A percentile compares a stretch with the other conserved stretches of the same genome.
phyloP scores from a whole-genome alignment of 1,140 invertebrate species.

The Hyles euphorbiae region DNA sequence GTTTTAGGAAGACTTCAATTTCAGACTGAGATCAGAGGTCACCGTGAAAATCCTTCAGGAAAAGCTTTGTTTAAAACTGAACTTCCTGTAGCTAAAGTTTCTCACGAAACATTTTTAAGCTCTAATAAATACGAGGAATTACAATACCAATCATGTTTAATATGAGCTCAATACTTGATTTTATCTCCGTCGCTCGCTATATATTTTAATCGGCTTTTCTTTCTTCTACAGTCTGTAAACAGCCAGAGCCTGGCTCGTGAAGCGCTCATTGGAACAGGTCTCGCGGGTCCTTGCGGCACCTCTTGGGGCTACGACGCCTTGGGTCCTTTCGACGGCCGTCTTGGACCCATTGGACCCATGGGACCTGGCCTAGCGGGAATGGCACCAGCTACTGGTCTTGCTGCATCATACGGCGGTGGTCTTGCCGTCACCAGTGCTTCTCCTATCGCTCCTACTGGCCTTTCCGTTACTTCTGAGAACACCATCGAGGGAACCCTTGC shows the following conservation, averaged over 20 bases:
- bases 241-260: background rate
- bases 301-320: background rate
- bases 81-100: too few relatives aligned
- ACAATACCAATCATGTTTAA: too few relatives aligned
- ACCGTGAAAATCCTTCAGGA: too few relatives aligned
- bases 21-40: too few relatives aligned
- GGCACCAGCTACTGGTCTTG: slow-evolving; percentile 3
- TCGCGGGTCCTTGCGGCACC: background rate
- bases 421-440: slow-evolving; percentile 25
- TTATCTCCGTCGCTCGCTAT: too few relatives aligned
- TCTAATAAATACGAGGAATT: too few relatives aligned
- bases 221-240: too few relatives aligned
- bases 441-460: slow-evolving; percentile 31
- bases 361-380: background rate
- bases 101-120: too few relatives aligned
- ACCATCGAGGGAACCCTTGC: slow-evolving; percentile 34
- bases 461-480: slow-evolving; percentile 35
- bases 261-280: background rate
- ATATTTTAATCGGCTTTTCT: too few relatives aligned
- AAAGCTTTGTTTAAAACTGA: too few relatives aligned
- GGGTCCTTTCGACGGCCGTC: background rate
- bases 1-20: too few relatives aligned
- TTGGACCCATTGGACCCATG: background rate
- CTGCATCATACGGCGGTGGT: slow-evolving; percentile 15
- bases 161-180: too few relatives aligned